Base-by-base conservation (phyloP, 2,797 vertebrate species). In the Syngnathus acus region DNA sequence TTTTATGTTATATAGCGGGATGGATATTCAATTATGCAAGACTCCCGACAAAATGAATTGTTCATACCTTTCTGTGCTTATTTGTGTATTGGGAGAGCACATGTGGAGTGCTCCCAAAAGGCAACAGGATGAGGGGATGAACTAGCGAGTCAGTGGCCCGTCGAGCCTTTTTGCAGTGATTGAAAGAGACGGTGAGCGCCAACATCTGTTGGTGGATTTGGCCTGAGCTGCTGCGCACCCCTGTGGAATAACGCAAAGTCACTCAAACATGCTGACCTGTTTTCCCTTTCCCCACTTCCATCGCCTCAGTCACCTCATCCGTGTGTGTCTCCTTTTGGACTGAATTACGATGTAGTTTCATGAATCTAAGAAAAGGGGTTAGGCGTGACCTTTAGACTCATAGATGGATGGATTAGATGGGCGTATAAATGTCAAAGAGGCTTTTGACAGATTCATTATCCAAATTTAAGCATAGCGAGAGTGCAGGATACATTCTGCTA, bases 191-290 rank as follows among this genome's bases (percentile, higher is more conserved):
- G 82, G 79, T 61, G 73, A 85, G 79, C 78, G 74, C 39, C 54
- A 80, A 83, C 86, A 88, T 90, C 86, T 89, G 88, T 84, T 82
- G 79, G 71, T 82, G 83, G 81, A 84, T 86, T 85, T 83, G 72
- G 77, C 70, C 80, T 82, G 80, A 84, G 80, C 81, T 84, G 66
- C 66, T 74, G 68, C 76, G 67, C 69, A 19, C 76, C 80, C 64
- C 73, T 71, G 78, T 82, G 78, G 80, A 86, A 85, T 84, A 84
- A 83, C 65, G 61, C 64, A 42, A 82, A 78, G 76, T 71, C 72
- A 80, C 83, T 84, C 81, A 74, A 82, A 84, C 69, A 78, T 60
- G 74, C 76, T 89, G 87, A 88, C 87, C 88, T 78, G 86, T 78
- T 88, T 86, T 78, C 65, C 64, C 64, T 38, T 66, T 55, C 42